phyloP scores from a whole-genome alignment of 2,888 invertebrate genomes.

The Tholera decimalis region DNA sequence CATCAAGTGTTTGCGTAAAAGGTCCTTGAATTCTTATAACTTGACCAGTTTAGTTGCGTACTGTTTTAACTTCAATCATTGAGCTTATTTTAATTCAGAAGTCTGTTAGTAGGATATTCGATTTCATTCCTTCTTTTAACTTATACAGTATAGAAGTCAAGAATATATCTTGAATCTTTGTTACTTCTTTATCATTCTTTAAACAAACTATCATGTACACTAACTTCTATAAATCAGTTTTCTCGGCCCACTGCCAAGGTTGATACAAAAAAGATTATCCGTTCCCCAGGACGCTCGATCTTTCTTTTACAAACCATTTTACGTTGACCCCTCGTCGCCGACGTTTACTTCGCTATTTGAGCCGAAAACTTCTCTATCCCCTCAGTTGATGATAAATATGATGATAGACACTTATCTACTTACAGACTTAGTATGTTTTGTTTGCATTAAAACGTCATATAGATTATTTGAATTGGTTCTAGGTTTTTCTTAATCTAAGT shows the following conservation, averaged over 20 bases:
- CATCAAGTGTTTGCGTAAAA: slow-evolving; percentile 19
- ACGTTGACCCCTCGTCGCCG: slow-evolving; percentile 18
- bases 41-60: background rate
- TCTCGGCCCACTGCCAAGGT: slow-evolving; percentile 20
- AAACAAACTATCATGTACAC: background rate
- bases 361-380: slow-evolving; percentile 3
- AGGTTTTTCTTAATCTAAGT: background rate
- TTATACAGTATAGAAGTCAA: background rate
- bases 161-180: background rate
- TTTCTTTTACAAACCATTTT: slow-evolving; percentile 31
- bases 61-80: background rate
- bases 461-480: too few relatives aligned
- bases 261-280: slow-evolving; percentile 8
- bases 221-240: slow-evolving; percentile 4
- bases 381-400: slow-evolving; percentile 12
- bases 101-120: background rate
- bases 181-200: background rate
- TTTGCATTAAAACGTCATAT: too few relatives aligned
- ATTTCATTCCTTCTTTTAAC: background rate
- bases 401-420: background rate
- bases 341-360: slow-evolving; percentile 10
- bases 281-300: background rate
- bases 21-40: background rate
- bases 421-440: background rate
- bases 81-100: background rate